Evolutionary conservation across 2,888 invertebrate species (phyloP).

Genomic region (Cataglyphis albicans): DNA sequence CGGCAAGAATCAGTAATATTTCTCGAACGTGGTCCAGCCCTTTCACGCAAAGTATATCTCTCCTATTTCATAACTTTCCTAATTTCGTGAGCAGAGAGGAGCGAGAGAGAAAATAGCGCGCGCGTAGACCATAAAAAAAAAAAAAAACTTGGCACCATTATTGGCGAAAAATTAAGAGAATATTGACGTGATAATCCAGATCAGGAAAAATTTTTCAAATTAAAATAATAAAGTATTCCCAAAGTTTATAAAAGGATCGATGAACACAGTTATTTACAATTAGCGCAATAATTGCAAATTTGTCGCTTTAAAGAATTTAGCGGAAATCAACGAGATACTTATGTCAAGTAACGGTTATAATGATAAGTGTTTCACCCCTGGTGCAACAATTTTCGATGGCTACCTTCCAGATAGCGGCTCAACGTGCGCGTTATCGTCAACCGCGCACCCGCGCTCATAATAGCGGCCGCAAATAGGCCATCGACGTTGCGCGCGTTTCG

Average conservation of each 20-base stretch:
- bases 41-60: slow-evolving; percentile 38
- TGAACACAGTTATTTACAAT: not conserved
- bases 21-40: slow-evolving; percentile 9
- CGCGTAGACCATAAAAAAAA: not conserved
- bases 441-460: slow-evolving; percentile 46
- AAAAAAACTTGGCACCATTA: slow-evolving; percentile 7
- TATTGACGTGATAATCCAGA: slow-evolving; percentile 18
- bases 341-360: not conserved
- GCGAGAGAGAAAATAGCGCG: slow-evolving; percentile 7
- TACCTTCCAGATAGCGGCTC: slow-evolving; percentile 27
- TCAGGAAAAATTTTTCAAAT: slow-evolving; percentile 10
- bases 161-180: not conserved
- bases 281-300: not conserved
- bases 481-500: slow-evolving; percentile 44
- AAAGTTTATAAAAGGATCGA: slow-evolving; percentile 3
- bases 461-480: slow-evolving; percentile 51
- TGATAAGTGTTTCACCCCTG: slow-evolving; percentile 13
- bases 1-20: slow-evolving; percentile 54
- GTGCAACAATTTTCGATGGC: slow-evolving; percentile 45
- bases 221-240: not conserved
- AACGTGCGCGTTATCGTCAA: slow-evolving; percentile 40
- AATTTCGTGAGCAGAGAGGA: slow-evolving; percentile 39
- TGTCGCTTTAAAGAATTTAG: not conserved
- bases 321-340: slow-evolving; percentile 1
- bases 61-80: slow-evolving; percentile 56